Evolutionary conservation across 2,113 vertebrate species (phyloP), one percentile per base, ranked within the genome.

Genomic region (Lophochroa leadbeateri): DNA sequence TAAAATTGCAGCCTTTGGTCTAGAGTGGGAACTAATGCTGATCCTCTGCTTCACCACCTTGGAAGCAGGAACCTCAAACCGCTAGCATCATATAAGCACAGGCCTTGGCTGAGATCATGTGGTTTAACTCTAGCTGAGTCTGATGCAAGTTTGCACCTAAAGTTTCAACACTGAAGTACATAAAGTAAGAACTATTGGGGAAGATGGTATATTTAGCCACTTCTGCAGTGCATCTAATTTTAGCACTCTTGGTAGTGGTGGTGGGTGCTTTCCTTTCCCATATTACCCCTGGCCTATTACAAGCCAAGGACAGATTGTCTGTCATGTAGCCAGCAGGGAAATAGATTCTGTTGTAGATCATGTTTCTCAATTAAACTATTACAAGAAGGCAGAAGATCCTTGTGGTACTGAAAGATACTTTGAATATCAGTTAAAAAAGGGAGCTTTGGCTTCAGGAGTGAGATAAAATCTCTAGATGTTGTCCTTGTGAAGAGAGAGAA

Each of bases 301-400:
- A 98, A 93, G 96, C 98, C 96, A 97, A 98, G 98, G 98, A 98
- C 98, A 98, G 97, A 98, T 98, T 98, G 97, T 97, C 97, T 97
- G 96, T 97, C 96, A 97, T 96, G 95, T 97, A 97, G 97, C 97
- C 97, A 98, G 98, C 96, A 92, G 97, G 98, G 98, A 98, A 97
- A 98, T 97, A 98, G 98, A 98, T 97, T 98, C 98, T 93, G 94
- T 95, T 97, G 95, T 97, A 99, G 98, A 98, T 99, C 98, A 98
- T 99, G 98, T 99, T 99, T 99, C 99, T 98, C 92, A 97, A 97
- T 96, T 96, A 97, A 97, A 97, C 95, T 97, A 97, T 97, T 98
- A 97, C 97, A 97, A 96, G 95, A 96, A 96, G 97, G 96, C 96
- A 98, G 97, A 97, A 98, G 97, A 97, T 98, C 98, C 97, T 98